phyloP scores from a whole-genome alignment of 2,888 invertebrate genomes.

The Sclerodermus sp. region DNA sequence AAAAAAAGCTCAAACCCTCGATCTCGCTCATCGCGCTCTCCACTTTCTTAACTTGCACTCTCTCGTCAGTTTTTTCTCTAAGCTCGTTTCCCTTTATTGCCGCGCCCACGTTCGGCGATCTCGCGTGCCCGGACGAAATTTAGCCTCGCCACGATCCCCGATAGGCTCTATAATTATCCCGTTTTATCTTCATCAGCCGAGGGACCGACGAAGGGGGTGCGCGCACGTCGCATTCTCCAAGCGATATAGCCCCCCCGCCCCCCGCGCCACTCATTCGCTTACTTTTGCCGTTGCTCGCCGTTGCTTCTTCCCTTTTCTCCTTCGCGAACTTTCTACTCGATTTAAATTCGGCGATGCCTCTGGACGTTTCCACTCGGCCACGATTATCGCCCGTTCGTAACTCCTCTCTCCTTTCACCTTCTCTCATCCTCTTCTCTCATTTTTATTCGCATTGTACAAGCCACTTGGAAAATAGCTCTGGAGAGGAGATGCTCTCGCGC shows the following conservation, averaged over 20 bases:
- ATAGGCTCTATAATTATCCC: constrained; percentile 55
- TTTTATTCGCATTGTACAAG: neutral
- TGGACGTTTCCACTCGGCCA: neutral
- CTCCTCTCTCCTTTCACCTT: neutral
- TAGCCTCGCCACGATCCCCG: constrained; percentile 49
- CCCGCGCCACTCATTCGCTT: neutral
- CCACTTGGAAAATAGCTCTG: neutral
- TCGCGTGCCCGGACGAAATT: constrained; percentile 52
- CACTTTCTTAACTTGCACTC: too few relatives aligned
- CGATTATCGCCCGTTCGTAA: too few relatives aligned
- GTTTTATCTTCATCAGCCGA: constrained; percentile 53
- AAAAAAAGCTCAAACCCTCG: too few relatives aligned
- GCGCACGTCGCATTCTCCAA: neutral
- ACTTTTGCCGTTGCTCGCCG: constrained; percentile 2
- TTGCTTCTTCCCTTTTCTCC: neutral
- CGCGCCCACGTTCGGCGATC: constrained; percentile 45
- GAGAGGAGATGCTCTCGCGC: neutral
- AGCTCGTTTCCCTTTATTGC: constrained; percentile 40
- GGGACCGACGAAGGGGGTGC: constrained; percentile 9
- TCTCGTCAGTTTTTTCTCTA: constrained; percentile 18
- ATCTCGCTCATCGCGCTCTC: neutral
- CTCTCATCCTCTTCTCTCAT: too few relatives aligned
- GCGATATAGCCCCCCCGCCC: neutral
- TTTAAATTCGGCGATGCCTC: constrained; percentile 16
- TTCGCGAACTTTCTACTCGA: constrained; percentile 19